Percentiles rank a stretch among this genome's conserved stretches.
Conservation (phyloP, 2,113 vertebrate genomes). For the Rhinoptilus africanus region DNA sequence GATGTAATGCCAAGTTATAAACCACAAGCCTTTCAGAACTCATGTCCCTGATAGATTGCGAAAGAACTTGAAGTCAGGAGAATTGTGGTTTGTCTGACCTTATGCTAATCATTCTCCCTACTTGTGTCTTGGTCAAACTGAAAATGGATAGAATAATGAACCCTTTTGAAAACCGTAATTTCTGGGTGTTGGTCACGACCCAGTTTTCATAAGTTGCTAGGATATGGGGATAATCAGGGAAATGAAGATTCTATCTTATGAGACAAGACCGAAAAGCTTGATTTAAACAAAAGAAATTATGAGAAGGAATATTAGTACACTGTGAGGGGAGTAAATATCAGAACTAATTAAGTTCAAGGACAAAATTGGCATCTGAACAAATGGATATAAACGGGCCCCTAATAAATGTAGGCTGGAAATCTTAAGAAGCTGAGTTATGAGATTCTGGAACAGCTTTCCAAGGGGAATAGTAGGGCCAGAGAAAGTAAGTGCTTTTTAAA, state of each 20-base stretch:
- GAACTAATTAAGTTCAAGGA: slow-evolving; percentile 57
- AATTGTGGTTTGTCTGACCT: slow-evolving; percentile 52
- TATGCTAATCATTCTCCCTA: slow-evolving; percentile 48
- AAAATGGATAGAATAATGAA: slow-evolving; percentile 41
- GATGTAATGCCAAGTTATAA: slow-evolving; percentile 68
- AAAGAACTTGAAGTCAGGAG: slow-evolving; percentile 52
- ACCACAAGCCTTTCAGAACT: slow-evolving; percentile 59
- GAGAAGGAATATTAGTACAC: slow-evolving; percentile 49
- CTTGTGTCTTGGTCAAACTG: slow-evolving; percentile 37
- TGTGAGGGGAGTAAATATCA: slow-evolving; percentile 48
- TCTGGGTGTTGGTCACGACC: slow-evolving; percentile 37
- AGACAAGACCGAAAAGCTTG: slow-evolving; percentile 8
- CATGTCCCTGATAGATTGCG: slow-evolving; percentile 55
- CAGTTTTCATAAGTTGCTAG: slow-evolving; percentile 47
- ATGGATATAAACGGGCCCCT: slow-evolving; percentile 10
- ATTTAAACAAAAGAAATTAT: slow-evolving; percentile 45
- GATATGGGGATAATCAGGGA: slow-evolving; percentile 28
- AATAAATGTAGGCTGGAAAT: slow-evolving; percentile 29
- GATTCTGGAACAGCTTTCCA: slow-evolving; percentile 16
- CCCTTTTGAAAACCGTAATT: not conserved
- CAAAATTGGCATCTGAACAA: slow-evolving; percentile 58
- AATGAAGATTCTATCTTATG: slow-evolving; percentile 20
- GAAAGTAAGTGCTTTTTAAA: not conserved
- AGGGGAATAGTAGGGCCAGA: not conserved
- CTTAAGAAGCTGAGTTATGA: not conserved